Evolutionary conservation across 2,888 invertebrate species (phyloP).

Genomic region (Thelaira solivaga): DNA sequence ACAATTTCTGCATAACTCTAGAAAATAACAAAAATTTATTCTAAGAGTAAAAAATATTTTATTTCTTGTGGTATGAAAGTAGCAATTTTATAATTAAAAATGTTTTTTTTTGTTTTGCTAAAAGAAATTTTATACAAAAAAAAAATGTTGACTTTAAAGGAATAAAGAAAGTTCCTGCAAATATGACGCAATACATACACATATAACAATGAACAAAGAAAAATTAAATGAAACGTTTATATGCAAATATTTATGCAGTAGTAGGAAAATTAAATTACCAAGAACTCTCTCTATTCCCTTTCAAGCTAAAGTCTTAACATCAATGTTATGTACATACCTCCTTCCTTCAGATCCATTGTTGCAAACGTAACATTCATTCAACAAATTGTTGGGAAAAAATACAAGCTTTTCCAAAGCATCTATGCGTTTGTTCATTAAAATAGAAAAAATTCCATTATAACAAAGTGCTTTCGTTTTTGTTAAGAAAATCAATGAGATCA

Average conservation of each 20-base stretch:
- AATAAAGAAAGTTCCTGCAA: background rate
- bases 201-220: constrained; percentile 2
- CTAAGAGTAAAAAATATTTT: too few relatives aligned
- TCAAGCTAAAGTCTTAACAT: background rate
- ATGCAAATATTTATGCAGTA: constrained; percentile 35
- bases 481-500: constrained; percentile 48
- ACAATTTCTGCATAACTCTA: too few relatives aligned
- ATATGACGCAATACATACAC: background rate
- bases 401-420: background rate
- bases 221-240: constrained; percentile 16
- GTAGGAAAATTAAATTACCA: constrained; percentile 28
- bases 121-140: too few relatives aligned
- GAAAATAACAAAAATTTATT: too few relatives aligned
- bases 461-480: constrained; percentile 16
- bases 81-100: too few relatives aligned
- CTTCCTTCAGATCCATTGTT: background rate
- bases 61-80: too few relatives aligned
- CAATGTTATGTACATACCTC: too few relatives aligned
- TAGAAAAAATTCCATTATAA: constrained; percentile 29
- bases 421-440: background rate
- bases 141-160: too few relatives aligned
- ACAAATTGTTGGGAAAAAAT: constrained; percentile 18
- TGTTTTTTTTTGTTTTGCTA: too few relatives aligned
- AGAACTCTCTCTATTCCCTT: background rate
- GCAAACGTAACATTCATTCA: background rate